Conservation (phyloP, 2,888 invertebrate genomes). For the Drosophila quasianomalipes region DNA sequence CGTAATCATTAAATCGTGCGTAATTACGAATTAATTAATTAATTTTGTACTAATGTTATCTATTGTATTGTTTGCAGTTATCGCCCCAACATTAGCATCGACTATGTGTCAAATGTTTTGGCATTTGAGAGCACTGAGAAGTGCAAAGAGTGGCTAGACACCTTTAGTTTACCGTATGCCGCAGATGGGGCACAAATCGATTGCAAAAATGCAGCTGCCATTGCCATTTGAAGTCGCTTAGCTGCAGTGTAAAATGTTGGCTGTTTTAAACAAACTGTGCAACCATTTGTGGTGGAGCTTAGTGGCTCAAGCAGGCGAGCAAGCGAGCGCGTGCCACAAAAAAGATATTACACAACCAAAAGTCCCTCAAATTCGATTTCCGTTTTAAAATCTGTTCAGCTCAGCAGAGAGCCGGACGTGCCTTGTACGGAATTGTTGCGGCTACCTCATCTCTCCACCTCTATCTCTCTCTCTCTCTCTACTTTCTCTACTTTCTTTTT, state of each 20-base stretch:
- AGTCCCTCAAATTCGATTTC: slow-evolving; percentile 22
- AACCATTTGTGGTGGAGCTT: slow-evolving; percentile 25
- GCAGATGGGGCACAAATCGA: slow-evolving; percentile 91
- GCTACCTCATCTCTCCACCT: slow-evolving; percentile 13
- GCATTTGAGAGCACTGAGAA: slow-evolving; percentile 94
- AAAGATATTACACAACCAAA: slow-evolving; percentile 24
- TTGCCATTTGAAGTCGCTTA: slow-evolving; percentile 69
- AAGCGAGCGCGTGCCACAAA: slow-evolving; percentile 1
- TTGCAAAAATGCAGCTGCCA: slow-evolving; percentile 90
- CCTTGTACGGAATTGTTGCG: slow-evolving; percentile 22
- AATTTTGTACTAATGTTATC: slow-evolving; percentile 69
- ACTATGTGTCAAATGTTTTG: slow-evolving; percentile 94
- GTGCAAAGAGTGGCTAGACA: slow-evolving; percentile 94
- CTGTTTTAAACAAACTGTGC: slow-evolving; percentile 9
- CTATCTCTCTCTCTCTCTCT: not conserved
- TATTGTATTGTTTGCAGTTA: slow-evolving; percentile 89
- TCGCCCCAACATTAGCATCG: slow-evolving; percentile 95
- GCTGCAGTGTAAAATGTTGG: slow-evolving; percentile 9
- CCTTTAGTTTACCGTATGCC: slow-evolving; percentile 90
- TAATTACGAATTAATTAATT: not conserved
- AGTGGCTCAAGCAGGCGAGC: slow-evolving; percentile 10
- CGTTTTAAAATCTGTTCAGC: slow-evolving; percentile 27
- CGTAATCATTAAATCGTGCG: slow-evolving; percentile 98
- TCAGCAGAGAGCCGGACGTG: slow-evolving; percentile 15
- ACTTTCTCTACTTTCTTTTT: not conserved